Conservation (phyloP, 1,140 invertebrate genomes). For the Brachionus rotundiformis region DNA sequence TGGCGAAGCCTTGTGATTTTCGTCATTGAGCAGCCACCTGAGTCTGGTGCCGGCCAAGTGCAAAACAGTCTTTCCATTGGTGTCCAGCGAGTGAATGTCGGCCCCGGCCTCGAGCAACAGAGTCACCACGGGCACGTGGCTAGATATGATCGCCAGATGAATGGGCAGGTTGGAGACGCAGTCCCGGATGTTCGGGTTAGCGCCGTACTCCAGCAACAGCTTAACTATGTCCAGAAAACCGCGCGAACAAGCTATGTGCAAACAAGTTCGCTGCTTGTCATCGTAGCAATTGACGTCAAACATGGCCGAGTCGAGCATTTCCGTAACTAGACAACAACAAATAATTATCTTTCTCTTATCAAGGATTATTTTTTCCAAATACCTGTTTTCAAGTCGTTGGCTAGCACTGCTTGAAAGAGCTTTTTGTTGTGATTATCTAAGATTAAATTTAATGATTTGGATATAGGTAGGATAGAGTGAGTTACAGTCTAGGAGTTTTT, state of each 20-base stretch:
- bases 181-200: conserved; percentile 34
- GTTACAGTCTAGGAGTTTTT: neutral
- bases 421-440: conserved; percentile 47
- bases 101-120: conserved; percentile 14
- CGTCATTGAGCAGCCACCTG: conserved; percentile 36
- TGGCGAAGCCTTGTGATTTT: conserved; percentile 13
- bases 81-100: conserved; percentile 42
- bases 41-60: conserved; percentile 47
- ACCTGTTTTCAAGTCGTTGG: neutral
- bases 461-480: neutral
- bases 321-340: neutral
- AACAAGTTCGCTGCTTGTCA: conserved; percentile 44
- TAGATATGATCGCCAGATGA: conserved; percentile 44
- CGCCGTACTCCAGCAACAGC: conserved; percentile 29
- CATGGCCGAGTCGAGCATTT: neutral
- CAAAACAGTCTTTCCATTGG: conserved; percentile 31
- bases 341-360: neutral
- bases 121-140: conserved; percentile 44
- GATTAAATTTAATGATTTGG: neutral
- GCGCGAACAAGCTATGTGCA: conserved; percentile 31
- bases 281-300: conserved; percentile 41
- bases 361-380: neutral
- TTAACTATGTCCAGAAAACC: conserved; percentile 12
- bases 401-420: conserved; percentile 4
- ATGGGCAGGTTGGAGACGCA: conserved; percentile 47